A percentile compares a stretch with the other conserved stretches of the same genome.
Evolutionary conservation across 1,140 invertebrate species (phyloP).

Genomic region (Marisa cornuarietis): DNA sequence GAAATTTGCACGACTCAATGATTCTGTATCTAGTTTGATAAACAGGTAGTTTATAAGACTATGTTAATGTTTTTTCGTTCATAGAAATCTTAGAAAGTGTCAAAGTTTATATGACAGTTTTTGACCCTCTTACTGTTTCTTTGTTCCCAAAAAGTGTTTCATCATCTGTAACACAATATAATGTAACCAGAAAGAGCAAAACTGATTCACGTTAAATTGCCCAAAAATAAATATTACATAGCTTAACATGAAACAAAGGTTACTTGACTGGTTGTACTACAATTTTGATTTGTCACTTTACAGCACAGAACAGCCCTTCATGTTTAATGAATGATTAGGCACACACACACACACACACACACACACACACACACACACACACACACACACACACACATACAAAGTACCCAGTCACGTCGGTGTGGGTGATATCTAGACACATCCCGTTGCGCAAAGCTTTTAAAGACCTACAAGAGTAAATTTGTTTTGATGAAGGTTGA

Average conservation of each 20-base stretch:
- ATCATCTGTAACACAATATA: not conserved
- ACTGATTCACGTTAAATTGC: not conserved
- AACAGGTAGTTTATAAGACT: too few species aligned
- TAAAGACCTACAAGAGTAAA: too few species aligned
- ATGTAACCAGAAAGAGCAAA: not conserved
- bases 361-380: conserved; percentile 7
- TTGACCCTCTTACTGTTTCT: too few species aligned
- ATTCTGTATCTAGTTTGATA: too few species aligned
- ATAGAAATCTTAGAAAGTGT: not conserved
- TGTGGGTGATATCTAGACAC: too few species aligned
- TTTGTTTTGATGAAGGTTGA: too few species aligned
- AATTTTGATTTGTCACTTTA: not conserved
- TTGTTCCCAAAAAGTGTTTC: too few species aligned
- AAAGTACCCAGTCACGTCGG: not conserved
- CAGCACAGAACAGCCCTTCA: not conserved
- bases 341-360: conserved; percentile 3
- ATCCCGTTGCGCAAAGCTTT: too few species aligned
- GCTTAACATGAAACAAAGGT: not conserved
- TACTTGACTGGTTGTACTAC: not conserved
- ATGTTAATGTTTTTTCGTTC: too few species aligned
- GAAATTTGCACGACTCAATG: too few species aligned
- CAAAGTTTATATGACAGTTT: too few species aligned
- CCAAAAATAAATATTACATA: not conserved
- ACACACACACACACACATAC: conserved; percentile 2
- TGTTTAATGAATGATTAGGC: not conserved